Conservation (phyloP, 2,888 invertebrate species). For the Oscheius sp. region DNA sequence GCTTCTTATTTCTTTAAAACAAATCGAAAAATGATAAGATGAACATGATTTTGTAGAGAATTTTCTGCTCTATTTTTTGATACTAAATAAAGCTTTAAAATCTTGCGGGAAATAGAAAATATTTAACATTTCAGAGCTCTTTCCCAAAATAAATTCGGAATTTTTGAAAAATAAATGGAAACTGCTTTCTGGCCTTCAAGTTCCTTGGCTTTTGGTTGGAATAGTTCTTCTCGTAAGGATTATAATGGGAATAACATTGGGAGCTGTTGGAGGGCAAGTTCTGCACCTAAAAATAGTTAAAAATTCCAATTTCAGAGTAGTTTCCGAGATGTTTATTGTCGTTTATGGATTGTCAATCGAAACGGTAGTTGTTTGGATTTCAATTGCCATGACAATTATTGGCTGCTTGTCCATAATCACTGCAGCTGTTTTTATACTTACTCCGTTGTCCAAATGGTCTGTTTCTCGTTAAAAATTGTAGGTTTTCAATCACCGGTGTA, state of each 20-base stretch:
- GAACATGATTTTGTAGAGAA: too few species aligned
- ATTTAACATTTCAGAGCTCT: too few species aligned
- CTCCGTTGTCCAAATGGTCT: background rate
- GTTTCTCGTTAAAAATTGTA: too few species aligned
- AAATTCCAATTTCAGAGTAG: background rate
- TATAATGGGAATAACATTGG: background rate
- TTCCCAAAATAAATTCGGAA: too few species aligned
- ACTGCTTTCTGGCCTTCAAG: background rate
- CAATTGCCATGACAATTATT: background rate
- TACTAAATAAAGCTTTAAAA: too few species aligned
- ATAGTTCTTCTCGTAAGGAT: background rate
- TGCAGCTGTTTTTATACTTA: background rate
- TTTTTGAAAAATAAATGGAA: too few species aligned
- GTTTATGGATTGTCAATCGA: background rate
- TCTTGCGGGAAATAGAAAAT: too few species aligned
- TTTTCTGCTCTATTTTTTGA: too few species aligned
- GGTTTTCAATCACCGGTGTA: too few species aligned
- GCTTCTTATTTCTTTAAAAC: too few species aligned
- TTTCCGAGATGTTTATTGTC: background rate
- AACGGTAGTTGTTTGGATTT: background rate
- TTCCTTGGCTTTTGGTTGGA: constrained; percentile 3
- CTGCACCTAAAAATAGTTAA: background rate
- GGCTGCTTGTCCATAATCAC: background rate
- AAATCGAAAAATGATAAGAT: too few species aligned
- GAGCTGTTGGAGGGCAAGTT: background rate